Evolutionary conservation across 2,888 invertebrate genomes (phyloP).

Genomic region (Heliconius ethilla): DNA sequence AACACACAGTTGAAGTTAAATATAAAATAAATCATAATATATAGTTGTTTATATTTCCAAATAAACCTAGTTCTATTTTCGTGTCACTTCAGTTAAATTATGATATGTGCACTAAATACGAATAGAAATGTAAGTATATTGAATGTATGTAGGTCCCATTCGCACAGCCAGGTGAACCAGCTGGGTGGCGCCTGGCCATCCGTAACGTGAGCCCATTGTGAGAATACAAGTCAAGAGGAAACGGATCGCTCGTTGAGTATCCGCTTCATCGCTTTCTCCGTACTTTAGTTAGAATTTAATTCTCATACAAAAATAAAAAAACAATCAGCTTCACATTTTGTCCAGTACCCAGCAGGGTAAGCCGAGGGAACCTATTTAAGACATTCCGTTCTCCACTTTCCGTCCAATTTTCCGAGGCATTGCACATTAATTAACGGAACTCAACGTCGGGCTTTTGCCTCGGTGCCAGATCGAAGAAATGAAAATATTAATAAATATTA

Average conservation of each 20-base stretch:
- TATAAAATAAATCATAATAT: neutral
- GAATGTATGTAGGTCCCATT: conserved; percentile 10
- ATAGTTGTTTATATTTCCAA: neutral
- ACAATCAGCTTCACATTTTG: no score
- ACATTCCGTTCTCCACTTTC: no score
- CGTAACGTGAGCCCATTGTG: conserved; percentile 52
- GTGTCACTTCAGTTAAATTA: neutral
- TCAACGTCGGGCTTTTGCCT: no score
- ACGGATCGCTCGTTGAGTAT: conserved; percentile 49
- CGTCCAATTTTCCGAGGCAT: no score
- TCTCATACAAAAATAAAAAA: neutral
- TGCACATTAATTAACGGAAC: no score
- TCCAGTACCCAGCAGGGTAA: no score
- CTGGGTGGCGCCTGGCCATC: conserved; percentile 48
- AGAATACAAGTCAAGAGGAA: conserved; percentile 58
- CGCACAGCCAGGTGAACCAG: conserved; percentile 41
- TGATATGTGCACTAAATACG: neutral
- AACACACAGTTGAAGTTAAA: neutral
- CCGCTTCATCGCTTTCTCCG: conserved; percentile 50
- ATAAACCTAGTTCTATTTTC: neutral
- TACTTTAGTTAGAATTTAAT: conserved; percentile 35
- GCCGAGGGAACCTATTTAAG: no score
- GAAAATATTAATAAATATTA: no score
- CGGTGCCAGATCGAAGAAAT: no score
- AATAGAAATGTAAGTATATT: neutral